Evolutionary conservation across 1,140 invertebrate genomes (phyloP), one percentile per base, ranked within the genome.

Genomic region (Drosophila nigrodunni): DNA sequence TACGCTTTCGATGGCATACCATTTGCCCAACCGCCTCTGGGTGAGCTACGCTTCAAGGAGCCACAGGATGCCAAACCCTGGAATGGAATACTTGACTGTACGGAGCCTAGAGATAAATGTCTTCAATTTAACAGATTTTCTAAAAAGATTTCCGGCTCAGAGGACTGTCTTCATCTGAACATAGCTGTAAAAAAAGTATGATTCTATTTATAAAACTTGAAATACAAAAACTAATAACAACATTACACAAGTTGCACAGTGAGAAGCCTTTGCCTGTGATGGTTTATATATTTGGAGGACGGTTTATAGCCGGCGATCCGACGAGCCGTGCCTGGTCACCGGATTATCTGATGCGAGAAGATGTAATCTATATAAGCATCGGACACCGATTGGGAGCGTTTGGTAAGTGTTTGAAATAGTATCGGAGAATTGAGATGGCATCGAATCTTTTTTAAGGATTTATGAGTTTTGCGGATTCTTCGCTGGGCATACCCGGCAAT

Each of bases 211-310:
- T 4, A 30, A 30, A 5, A 30, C 25, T 5, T 30, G 6, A 0
- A 30, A 30, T 6, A 30, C 25, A 30, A 5, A 30, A 30, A 30
- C 25, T 30, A 30, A 5, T 6, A 30, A 30, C 3, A 30, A 30
- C 6, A 30, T 30, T 30, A 5, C 6, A 30, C 6, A 0, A 30
- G 4, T 57, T 92, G 1, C 68, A 71, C 4, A 62, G 74, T 0
- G 67, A 80, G 10, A 69, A 76, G 6, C 83, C 82, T 0, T 34
- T 91, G 37, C 94, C 96, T 0, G 95, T 97, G 0, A 93, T 97
- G 78, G 93, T 96, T 0, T 97, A 93, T 92, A 94, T 97, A 30
- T 94, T 96, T 88, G 96, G 96, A 2, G 96, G 96, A 11, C 94
- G 91, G 25, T 95, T 96, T 80, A 82, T 92, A 25, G 59, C 82